A percentile compares a stretch with the other conserved stretches of the same genome.
phyloP scores from a whole-genome alignment of 2,113 vertebrate genomes.

The Apaloderma vittatum region DNA sequence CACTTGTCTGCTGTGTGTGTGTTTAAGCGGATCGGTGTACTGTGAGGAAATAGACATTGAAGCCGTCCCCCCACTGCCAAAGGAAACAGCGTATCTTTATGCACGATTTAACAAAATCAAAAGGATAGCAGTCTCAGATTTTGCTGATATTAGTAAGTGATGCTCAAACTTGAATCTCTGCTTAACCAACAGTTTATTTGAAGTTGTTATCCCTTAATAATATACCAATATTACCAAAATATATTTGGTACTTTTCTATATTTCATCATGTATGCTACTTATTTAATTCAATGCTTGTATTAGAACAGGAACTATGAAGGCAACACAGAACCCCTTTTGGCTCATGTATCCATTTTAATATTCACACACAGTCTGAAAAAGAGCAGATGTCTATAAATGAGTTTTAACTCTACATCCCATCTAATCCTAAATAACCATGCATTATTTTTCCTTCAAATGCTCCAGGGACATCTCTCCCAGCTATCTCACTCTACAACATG shows the following conservation, averaged over 20 bases:
- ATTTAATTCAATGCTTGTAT: not conserved
- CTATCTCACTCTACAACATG: not conserved
- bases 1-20: slow-evolving; percentile 94
- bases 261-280: not conserved
- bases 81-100: slow-evolving; percentile 94
- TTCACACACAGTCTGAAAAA: not conserved
- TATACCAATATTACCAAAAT: not conserved
- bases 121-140: slow-evolving; percentile 90
- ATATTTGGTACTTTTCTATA: not conserved
- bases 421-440: not conserved
- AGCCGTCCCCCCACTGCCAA: slow-evolving; percentile 89
- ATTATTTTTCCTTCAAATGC: not conserved
- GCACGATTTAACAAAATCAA: slow-evolving; percentile 97
- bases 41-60: slow-evolving; percentile 94
- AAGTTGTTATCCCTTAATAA: not conserved
- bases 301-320: not conserved
- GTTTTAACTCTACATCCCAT: not conserved
- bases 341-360: not conserved
- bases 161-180: not conserved
- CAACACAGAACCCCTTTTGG: not conserved
- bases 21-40: slow-evolving; percentile 95
- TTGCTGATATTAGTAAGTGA: slow-evolving; percentile 90
- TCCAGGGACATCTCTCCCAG: not conserved
- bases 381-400: not conserved
- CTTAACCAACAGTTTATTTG: not conserved